Conservation (phyloP, 2,888 invertebrate species). For the Leptogaster cylindrica region DNA sequence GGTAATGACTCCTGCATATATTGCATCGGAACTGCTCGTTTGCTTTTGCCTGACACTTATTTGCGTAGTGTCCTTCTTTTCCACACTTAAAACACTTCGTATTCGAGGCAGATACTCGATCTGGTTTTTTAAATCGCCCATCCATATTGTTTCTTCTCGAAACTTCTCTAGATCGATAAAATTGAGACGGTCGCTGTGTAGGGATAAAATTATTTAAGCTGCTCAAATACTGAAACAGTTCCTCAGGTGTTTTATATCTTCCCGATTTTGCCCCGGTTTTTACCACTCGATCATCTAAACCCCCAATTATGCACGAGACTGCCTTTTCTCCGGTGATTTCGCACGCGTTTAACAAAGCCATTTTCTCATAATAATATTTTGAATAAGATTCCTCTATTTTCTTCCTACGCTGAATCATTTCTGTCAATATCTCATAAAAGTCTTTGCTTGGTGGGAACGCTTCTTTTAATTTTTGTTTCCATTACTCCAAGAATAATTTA, state of each 20-base stretch:
- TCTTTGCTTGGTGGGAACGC: conserved; percentile 39
- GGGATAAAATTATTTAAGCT: neutral
- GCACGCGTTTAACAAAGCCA: conserved; percentile 36
- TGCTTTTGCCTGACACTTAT: too few relatives aligned
- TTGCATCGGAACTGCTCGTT: too few relatives aligned
- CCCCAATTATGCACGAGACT: conserved; percentile 40
- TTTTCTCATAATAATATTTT: conserved; percentile 43
- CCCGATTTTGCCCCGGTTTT: conserved; percentile 37
- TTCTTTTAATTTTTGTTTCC: conserved; percentile 41
- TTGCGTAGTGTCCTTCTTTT: conserved; percentile 1
- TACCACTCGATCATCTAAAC: conserved; percentile 23
- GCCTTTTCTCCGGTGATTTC: conserved; percentile 21
- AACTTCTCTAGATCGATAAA: neutral
- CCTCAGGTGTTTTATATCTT: conserved; percentile 36
- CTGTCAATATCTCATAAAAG: conserved; percentile 15
- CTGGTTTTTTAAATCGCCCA: too few relatives aligned
- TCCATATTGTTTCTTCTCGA: neutral
- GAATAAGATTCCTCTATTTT: conserved; percentile 21
- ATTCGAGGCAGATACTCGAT: neutral
- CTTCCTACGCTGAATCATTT: conserved; percentile 32
- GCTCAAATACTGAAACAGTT: conserved; percentile 37
- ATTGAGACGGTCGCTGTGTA: too few relatives aligned
- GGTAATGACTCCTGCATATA: too few relatives aligned
- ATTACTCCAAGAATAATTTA: conserved; percentile 39
- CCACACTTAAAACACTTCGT: conserved; percentile 16